A percentile compares a stretch with the other conserved stretches of the same genome.
Conservation (phyloP, 1,140 invertebrate species). For the Polyergus mexicanus region DNA sequence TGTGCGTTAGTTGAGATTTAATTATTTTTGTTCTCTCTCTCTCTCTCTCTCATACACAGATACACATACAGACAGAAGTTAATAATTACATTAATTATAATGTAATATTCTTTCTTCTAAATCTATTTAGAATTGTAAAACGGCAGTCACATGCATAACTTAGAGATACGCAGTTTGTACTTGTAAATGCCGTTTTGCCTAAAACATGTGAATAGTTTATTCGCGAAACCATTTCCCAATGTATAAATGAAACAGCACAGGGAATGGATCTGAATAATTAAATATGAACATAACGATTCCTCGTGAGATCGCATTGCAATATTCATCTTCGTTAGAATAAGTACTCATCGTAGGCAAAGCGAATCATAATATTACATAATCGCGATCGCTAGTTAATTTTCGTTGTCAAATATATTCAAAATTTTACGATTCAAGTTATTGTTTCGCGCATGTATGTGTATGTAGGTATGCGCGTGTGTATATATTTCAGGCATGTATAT, state of each 20-base stretch:
- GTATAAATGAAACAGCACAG: conserved; percentile 15
- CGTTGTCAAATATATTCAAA: neutral
- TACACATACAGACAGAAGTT: neutral
- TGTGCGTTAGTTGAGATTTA: neutral
- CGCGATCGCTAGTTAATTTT: neutral
- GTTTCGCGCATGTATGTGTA: neutral
- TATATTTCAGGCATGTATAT: neutral
- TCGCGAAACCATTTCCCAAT: neutral
- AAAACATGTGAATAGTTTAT: conserved; percentile 22
- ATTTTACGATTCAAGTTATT: neutral
- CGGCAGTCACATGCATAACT: neutral
- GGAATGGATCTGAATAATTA: conserved; percentile 26
- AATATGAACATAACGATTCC: neutral
- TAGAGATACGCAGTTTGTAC: neutral
- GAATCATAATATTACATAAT: neutral
- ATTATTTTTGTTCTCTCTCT: neutral
- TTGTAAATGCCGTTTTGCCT: neutral
- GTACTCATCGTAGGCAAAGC: neutral
- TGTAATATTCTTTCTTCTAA: conserved; percentile 1
- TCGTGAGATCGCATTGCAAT: neutral
- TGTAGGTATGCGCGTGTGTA: neutral
- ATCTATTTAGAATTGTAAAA: neutral
- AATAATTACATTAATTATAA: neutral
- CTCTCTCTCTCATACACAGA: neutral
- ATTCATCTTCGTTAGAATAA: neutral